Evolutionary conservation across 2,888 invertebrate genomes (phyloP), one percentile per base, ranked within the genome.

Genomic region (Stenodema calcarata): DNA sequence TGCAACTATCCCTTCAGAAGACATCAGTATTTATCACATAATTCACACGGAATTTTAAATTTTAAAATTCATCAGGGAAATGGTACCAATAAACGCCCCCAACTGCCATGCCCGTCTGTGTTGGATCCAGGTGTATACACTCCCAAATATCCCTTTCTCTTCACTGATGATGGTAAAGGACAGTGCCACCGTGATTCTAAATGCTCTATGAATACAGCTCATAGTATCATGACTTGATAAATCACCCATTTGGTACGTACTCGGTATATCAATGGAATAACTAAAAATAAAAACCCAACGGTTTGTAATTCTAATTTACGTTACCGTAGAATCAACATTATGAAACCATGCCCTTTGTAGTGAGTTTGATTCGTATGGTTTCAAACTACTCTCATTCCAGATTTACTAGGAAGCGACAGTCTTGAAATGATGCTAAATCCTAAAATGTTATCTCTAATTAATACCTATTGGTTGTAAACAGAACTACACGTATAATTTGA

Each of bases 401-500:
- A 54, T 16, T 28, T 54, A 54, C 18, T 47, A 42, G 16, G 47
- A 54, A 80, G 54, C 28, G 16, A 12, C 16, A 54, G 27, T 41
- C 2, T 30, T 80, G 28, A 80, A 80, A 54, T 47, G 14, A 47
- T 80, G 30, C 41, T 44, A 78, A 44, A 16, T 44, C 27, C 23
- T 42, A 44, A 78, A 9, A 78, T 44, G 12, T 18, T 78, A 42
- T 18, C 18, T 78, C 78, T 78, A 44, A 78, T 35, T 35, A 75
- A 18, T 12, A n/a, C 35, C 16, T 75, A 35, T 75, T 78, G 78
- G 42, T 78, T 78, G 78, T 44, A 18, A 42, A 78, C 23, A 62
- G 62, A 62, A 80, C 54, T 80, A 80, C 54, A 27, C 30, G 73
- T 27, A 54, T 80, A 54, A 30, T 80, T 80, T 80, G 80, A 80